Evolutionary conservation across 2,888 invertebrate species (phyloP).

Genomic region (Pogonocherus hispidulus): DNA sequence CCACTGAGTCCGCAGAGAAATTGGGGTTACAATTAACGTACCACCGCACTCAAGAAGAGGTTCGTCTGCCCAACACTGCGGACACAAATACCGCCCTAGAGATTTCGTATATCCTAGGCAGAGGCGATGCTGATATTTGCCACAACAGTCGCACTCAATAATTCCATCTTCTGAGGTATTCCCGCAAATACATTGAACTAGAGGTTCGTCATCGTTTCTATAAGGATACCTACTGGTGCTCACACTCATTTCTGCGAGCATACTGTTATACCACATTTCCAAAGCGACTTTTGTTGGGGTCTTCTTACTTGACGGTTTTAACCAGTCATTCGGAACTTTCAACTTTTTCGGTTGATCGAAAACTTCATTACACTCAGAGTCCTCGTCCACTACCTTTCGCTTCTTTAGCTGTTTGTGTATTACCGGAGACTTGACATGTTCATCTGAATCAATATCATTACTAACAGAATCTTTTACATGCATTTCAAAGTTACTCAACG

Average conservation of each 20-base stretch:
- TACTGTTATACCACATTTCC: constrained; percentile 60
- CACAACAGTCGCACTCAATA: constrained; percentile 73
- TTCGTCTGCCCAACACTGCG: constrained; percentile 75
- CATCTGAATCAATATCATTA: background rate
- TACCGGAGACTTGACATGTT: constrained; percentile 14
- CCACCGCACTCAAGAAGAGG: constrained; percentile 72
- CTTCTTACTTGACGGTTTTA: constrained; percentile 52
- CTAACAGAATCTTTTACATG: constrained; percentile 21
- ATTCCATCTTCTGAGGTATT: constrained; percentile 51
- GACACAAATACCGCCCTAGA: constrained; percentile 72
- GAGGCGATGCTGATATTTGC: constrained; percentile 73
- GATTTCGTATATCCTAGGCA: constrained; percentile 73
- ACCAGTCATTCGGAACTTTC: constrained; percentile 52
- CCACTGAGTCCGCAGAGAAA: constrained; percentile 80
- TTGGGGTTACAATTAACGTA: constrained; percentile 82
- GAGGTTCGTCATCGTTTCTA: constrained; percentile 34
- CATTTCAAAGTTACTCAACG: constrained; percentile 35
- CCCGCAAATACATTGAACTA: constrained; percentile 69
- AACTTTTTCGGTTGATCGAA: constrained; percentile 50
- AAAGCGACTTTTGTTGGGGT: constrained; percentile 54
- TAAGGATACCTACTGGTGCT: constrained; percentile 41
- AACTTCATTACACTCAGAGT: constrained; percentile 14
- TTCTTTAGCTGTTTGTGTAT: constrained; percentile 37
- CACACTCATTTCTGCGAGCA: constrained; percentile 47
- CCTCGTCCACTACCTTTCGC: constrained; percentile 26